These are phyloP conservation scores for Mustelus asterias DNA, from an alignment of 2,113 vertebrate genomes.

Conservation along the genomic window DNA sequence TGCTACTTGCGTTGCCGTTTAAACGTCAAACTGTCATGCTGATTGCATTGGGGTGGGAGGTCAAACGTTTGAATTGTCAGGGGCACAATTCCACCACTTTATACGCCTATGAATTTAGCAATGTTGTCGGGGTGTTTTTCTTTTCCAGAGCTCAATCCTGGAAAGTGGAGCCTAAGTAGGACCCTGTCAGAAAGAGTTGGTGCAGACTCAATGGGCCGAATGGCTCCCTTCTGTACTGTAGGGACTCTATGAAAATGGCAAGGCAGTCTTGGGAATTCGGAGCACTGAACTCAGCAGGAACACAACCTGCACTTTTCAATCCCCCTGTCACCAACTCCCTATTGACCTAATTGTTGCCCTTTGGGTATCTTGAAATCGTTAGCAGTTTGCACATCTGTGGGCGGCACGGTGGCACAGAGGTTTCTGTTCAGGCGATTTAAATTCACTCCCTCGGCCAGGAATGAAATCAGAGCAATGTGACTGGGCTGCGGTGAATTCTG, in stretches of 20 bases:
- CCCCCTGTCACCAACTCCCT: background rate
- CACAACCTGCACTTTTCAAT: background rate
- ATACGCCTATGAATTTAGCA: background rate
- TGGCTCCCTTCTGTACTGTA: too few relatives aligned
- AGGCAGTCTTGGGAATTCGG: background rate
- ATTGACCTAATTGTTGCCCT: background rate
- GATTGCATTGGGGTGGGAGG: background rate
- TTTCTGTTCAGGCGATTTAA: background rate
- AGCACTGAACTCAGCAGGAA: background rate
- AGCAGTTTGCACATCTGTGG: background rate
- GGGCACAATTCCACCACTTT: background rate
- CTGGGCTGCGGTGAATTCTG: background rate
- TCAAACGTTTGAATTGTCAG: background rate
- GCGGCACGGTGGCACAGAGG: too few relatives aligned
- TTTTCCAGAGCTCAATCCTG: background rate
- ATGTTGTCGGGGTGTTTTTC: background rate
- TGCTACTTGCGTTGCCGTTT: background rate
- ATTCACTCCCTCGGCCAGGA: background rate
- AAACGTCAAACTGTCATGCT: background rate
- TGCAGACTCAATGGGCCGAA: too few relatives aligned
- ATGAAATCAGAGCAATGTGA: background rate
- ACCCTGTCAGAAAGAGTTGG: too few relatives aligned
- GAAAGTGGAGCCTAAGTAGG: too few relatives aligned
- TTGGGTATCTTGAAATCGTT: background rate
- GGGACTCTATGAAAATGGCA: background rate